These are phyloP conservation scores for Petroica traversi DNA, from an alignment of 2,113 vertebrate species.

Conservation along the genomic window DNA sequence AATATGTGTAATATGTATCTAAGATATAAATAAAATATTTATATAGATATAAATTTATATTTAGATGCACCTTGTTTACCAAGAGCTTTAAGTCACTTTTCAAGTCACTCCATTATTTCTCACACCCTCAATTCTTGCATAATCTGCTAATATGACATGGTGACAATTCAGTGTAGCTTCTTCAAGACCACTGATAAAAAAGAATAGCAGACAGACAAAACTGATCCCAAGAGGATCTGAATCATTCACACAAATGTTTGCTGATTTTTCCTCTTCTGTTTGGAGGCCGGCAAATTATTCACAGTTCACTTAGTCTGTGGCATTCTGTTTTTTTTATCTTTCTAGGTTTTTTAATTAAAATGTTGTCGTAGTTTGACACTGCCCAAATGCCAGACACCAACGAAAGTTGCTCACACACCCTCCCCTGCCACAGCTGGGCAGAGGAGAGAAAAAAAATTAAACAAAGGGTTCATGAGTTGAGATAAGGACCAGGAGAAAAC, in stretches of 20 bases:
- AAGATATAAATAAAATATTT: not conserved
- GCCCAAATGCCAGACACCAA: not conserved
- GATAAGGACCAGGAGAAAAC: not conserved
- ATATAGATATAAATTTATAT: not conserved
- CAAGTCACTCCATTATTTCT: not conserved
- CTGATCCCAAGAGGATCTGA: not conserved
- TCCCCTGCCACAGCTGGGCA: not conserved
- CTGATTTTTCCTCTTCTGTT: not conserved
- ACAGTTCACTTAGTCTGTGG: not conserved
- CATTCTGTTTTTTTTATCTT: not conserved
- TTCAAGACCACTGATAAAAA: not conserved
- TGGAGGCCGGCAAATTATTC: not conserved
- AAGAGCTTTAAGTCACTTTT: not conserved
- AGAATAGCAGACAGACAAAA: not conserved
- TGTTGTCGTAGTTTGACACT: not conserved
- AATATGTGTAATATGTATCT: not conserved
- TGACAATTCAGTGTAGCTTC: not conserved
- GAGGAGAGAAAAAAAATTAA: not conserved
- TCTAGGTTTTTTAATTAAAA: not conserved
- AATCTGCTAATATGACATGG: not conserved
- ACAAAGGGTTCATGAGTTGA: not conserved
- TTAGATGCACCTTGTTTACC: not conserved
- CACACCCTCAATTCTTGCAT: not conserved
- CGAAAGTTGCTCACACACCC: not conserved
- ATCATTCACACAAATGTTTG: not conserved